Evolutionary conservation across 2,888 invertebrate genomes (phyloP).

Genomic region (Dynastes hyllus): DNA sequence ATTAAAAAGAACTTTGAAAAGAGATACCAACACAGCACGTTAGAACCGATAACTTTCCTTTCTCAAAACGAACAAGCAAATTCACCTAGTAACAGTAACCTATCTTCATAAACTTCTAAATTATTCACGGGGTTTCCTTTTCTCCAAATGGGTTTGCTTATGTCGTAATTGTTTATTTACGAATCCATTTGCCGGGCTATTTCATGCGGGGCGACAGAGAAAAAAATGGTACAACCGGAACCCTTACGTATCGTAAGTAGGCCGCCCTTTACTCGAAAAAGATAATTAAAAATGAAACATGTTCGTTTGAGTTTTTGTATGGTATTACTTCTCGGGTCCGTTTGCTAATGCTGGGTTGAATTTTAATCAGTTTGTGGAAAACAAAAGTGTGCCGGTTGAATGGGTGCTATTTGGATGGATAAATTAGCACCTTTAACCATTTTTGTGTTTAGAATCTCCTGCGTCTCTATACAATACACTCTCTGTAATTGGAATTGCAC

Average conservation of each 20-base stretch:
- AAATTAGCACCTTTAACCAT: neutral
- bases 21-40: neutral
- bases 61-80: neutral
- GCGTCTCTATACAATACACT: too few relatives aligned
- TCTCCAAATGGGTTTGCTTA: slow-evolving; percentile 27
- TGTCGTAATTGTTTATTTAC: slow-evolving; percentile 36
- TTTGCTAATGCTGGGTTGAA: neutral
- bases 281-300: slow-evolving; percentile 13
- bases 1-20: too few relatives aligned
- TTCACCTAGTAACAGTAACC: neutral
- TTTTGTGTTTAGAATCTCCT: neutral
- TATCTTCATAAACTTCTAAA: slow-evolving; percentile 22
- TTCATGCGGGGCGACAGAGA: neutral
- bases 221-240: neutral
- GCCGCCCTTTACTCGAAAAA: neutral
- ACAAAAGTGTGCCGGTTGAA: too few relatives aligned
- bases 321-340: neutral
- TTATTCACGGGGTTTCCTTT: slow-evolving; percentile 25
- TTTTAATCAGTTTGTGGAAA: neutral
- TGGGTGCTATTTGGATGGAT: too few relatives aligned
- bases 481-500: too few relatives aligned
- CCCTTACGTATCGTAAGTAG: neutral
- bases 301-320: neutral
- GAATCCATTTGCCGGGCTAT: neutral
- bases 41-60: neutral